Conservation (phyloP, 2,888 invertebrate species). For the Sminthurides aquaticus region DNA sequence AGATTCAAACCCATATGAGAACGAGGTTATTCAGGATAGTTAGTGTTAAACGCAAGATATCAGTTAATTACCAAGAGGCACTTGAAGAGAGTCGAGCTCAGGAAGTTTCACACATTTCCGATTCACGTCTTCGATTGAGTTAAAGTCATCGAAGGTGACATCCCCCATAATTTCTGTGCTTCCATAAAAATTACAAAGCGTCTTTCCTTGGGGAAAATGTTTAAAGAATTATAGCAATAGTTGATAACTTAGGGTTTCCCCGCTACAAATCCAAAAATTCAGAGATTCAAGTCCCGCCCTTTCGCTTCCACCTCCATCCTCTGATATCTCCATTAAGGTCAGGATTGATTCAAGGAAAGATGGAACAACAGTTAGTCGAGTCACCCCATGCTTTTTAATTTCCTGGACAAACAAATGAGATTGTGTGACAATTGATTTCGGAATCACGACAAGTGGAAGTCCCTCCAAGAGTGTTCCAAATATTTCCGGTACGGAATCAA, state of each 20-base stretch:
- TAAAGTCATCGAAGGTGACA: conserved; percentile 69
- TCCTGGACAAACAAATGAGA: conserved; percentile 15
- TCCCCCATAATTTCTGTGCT: conserved; percentile 90
- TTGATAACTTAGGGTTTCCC: conserved; percentile 53
- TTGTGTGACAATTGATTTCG: conserved; percentile 52
- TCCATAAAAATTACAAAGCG: conserved; percentile 80
- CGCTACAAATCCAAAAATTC: conserved; percentile 77
- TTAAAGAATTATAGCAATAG: conserved; percentile 66
- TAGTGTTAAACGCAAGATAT: too few species aligned
- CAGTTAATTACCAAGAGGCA: conserved; percentile 26
- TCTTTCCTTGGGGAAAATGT: conserved; percentile 50
- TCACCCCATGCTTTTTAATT: conserved; percentile 53
- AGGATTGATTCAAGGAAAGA: conserved; percentile 70
- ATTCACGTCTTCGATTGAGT: conserved; percentile 48
- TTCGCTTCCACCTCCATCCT: neutral
- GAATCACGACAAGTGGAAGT: conserved; percentile 62
- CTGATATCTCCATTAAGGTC: conserved; percentile 11
- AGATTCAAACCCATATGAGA: neutral
- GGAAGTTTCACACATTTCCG: conserved; percentile 49
- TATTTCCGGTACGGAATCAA: conserved; percentile 62
- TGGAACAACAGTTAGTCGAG: conserved; percentile 73
- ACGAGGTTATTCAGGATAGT: too few species aligned
- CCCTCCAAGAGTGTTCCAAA: conserved; percentile 50
- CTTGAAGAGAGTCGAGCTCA: conserved; percentile 5
- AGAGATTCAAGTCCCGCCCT: conserved; percentile 51